A percentile compares a stretch with the other conserved stretches of the same genome.
Evolutionary conservation across 37 sponge, comb jelly and placozoan species (phyloP).

Genomic region (Chondrosia reniformis): DNA sequence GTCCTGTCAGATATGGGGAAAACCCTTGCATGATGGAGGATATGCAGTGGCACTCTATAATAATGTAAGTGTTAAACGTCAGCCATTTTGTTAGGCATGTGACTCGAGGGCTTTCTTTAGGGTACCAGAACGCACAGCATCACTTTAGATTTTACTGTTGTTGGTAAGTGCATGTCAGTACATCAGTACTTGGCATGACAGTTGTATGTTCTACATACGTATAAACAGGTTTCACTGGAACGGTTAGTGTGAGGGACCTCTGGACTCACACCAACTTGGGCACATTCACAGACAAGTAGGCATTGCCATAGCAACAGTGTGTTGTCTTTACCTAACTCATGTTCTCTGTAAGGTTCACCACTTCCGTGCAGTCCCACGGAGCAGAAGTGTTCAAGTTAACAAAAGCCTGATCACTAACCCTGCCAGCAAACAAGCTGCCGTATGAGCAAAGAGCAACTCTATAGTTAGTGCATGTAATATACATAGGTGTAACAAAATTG

Average conservation of each 20-base stretch:
- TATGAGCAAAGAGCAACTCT: no score
- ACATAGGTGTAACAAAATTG: no score
- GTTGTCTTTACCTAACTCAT: background rate
- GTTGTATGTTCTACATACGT: background rate
- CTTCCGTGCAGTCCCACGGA: slow-evolving; percentile 49
- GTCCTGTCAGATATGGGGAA: slow-evolving; percentile 81
- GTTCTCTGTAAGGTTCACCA: slow-evolving; percentile 12
- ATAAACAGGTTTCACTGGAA: slow-evolving; percentile 8
- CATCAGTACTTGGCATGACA: background rate
- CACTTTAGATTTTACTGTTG: slow-evolving; percentile 38
- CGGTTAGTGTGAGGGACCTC: slow-evolving; percentile 43
- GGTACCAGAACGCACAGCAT: slow-evolving; percentile 25
- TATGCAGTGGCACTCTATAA: slow-evolving; percentile 73
- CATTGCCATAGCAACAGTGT: background rate
- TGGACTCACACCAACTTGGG: slow-evolving; percentile 53
- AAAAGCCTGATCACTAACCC: background rate
- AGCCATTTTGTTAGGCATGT: background rate
- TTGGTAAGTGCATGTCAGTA: slow-evolving; percentile 1
- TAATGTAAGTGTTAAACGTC: slow-evolving; percentile 33
- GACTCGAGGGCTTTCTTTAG: background rate
- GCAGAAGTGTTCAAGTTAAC: slow-evolving; percentile 34
- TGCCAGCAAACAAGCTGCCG: no score
- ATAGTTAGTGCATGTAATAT: no score
- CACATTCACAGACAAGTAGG: slow-evolving; percentile 23
- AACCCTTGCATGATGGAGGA: slow-evolving; percentile 30